These are phyloP conservation scores for Sitta europaea DNA, from an alignment of 2,113 vertebrate species.

Conservation along the genomic window DNA sequence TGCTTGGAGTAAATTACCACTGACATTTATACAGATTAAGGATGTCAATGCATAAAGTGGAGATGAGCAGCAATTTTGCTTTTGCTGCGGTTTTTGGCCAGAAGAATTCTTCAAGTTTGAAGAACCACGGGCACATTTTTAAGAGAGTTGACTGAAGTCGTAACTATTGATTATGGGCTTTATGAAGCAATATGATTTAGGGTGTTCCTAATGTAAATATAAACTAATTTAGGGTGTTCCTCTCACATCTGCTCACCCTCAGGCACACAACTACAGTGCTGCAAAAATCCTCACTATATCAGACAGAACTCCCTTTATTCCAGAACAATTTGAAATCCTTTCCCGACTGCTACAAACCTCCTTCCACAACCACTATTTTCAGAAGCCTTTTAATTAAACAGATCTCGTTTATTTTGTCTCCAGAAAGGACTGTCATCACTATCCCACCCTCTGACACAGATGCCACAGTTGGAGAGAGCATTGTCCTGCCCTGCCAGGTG, in stretches of 20 bases:
- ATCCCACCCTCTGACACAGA: slow-evolving; percentile 81
- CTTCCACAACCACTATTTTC: neutral
- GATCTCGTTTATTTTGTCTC: neutral
- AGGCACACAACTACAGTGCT: neutral
- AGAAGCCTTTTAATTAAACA: neutral
- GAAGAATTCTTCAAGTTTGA: neutral
- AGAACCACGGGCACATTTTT: neutral
- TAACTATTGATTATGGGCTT: neutral
- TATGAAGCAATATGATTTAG: neutral
- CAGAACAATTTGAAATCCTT: neutral
- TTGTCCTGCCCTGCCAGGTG: slow-evolving; percentile 86
- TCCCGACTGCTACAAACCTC: neutral
- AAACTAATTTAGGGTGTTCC: neutral
- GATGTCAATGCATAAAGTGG: neutral
- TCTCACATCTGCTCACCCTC: neutral
- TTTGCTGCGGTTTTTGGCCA: neutral
- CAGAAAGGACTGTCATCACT: slow-evolving; percentile 83
- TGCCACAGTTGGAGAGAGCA: slow-evolving; percentile 86
- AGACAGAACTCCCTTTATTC: neutral
- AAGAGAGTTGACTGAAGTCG: neutral
- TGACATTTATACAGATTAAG: neutral
- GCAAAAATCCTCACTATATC: neutral
- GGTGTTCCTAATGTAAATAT: neutral
- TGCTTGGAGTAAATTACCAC: neutral
- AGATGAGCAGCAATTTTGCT: neutral